Evolutionary conservation across 2,113 vertebrate species (phyloP).

Genomic region (Lepidothrix coronata): DNA sequence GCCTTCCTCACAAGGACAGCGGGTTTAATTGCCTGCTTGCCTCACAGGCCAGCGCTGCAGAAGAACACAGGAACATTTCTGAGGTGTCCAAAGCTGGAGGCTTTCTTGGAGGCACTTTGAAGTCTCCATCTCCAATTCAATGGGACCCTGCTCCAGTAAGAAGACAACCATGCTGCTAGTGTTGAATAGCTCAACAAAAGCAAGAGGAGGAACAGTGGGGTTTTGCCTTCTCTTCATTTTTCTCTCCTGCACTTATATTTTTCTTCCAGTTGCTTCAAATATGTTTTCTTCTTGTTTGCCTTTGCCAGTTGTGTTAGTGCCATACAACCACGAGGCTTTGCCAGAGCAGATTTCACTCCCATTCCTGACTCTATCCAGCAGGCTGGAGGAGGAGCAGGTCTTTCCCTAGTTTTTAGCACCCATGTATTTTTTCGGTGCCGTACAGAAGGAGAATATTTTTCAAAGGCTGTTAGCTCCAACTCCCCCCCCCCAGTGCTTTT

Average conservation of each 20-base stretch:
- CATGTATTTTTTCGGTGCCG: not conserved
- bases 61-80: not conserved
- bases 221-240: not conserved
- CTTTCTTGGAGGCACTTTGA: not conserved
- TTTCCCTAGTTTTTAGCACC: not conserved
- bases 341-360: not conserved
- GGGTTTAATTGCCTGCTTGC: not conserved
- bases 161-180: not conserved
- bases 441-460: not conserved
- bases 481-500: not conserved
- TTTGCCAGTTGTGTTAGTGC: slow-evolving; percentile 1
- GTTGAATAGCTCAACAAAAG: not conserved
- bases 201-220: not conserved
- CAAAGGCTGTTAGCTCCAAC: not conserved
- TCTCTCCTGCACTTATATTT: not conserved
- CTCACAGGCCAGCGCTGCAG: not conserved
- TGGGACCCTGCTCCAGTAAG: not conserved
- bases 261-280: not conserved
- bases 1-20: not conserved
- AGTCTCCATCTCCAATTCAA: not conserved
- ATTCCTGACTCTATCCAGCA: not conserved
- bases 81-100: not conserved
- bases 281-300: not conserved
- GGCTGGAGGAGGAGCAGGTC: not conserved
- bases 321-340: not conserved